Conservation (phyloP, 2,888 invertebrate species). For the Heliconius charithonia region DNA sequence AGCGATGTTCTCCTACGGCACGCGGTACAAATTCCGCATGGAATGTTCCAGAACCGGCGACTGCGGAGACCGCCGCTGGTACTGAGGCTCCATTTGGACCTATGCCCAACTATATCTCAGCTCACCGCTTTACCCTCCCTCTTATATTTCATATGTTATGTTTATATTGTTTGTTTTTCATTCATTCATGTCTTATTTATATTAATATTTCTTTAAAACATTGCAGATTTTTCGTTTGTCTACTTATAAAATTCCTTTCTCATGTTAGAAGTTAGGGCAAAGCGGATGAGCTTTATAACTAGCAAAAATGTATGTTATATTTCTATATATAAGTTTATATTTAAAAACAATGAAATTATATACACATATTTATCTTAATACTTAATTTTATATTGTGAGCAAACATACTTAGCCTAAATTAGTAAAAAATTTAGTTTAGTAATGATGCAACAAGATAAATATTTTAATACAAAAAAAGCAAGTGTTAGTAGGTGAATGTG, state of each 20-base stretch:
- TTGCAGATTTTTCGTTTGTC: constrained; percentile 7
- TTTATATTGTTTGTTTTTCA: background rate
- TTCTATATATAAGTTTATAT: constrained; percentile 33
- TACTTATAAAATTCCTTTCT: constrained; percentile 23
- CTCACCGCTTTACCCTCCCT: constrained; percentile 72
- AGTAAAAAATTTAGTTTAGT: constrained; percentile 38
- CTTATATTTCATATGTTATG: constrained; percentile 2
- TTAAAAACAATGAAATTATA: constrained; percentile 28
- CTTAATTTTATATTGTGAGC: constrained; percentile 44
- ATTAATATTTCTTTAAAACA: background rate
- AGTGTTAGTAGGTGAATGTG: constrained; percentile 43
- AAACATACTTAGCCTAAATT: constrained; percentile 45
- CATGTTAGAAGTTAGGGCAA: constrained; percentile 81
- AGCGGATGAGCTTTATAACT: constrained; percentile 75
- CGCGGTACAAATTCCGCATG: constrained; percentile 96
- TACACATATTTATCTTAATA: constrained; percentile 30
- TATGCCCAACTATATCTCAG: constrained; percentile 78
- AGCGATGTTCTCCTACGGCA: constrained; percentile 95
- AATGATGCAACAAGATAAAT: constrained; percentile 15
- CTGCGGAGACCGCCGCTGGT: constrained; percentile 93
- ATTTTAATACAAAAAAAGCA: constrained; percentile 30
- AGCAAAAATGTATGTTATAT: constrained; percentile 47
- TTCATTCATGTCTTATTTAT: background rate
- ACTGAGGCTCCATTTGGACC: constrained; percentile 96
- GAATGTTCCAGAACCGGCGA: constrained; percentile 91